Evolutionary conservation across 2,797 vertebrate genomes (phyloP).

Genomic region (Mus spretus): DNA sequence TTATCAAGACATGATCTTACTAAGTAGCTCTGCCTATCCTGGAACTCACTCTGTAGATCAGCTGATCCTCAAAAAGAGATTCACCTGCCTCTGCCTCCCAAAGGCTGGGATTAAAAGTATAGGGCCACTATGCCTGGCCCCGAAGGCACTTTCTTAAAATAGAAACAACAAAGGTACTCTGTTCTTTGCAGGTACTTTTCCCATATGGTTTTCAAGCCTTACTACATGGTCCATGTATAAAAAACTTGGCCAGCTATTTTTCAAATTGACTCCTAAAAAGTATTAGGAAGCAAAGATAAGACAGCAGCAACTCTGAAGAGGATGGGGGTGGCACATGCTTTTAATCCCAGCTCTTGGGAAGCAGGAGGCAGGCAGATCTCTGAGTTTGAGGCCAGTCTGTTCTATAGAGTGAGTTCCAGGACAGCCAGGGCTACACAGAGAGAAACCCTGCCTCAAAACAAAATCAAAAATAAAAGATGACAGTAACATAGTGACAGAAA

Average conservation of each 20-base stretch:
- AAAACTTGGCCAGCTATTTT: constrained; percentile 86
- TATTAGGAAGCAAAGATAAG: constrained; percentile 80
- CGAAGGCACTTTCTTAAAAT: constrained; percentile 89
- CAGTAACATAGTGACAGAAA: constrained; percentile 81
- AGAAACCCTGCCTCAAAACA: neutral
- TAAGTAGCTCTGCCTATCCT: neutral
- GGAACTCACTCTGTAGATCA: neutral
- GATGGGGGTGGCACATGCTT: neutral
- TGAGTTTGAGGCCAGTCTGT: neutral
- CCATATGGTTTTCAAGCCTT: constrained; percentile 85
- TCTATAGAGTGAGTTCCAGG: neutral
- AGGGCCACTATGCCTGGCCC: neutral
- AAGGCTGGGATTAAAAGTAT: neutral
- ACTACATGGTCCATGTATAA: constrained; percentile 83
- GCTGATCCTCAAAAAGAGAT: neutral
- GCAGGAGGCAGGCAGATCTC: neutral
- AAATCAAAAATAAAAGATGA: constrained; percentile 71
- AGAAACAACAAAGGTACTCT: constrained; percentile 87
- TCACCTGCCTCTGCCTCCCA: neutral
- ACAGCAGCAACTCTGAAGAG: constrained; percentile 67
- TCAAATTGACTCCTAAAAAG: constrained; percentile 84
- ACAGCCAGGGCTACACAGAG: neutral
- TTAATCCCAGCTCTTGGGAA: neutral
- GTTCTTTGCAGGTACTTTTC: constrained; percentile 84
- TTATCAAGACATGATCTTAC: neutral